Percentiles rank a stretch among this genome's conserved stretches.
These are phyloP conservation scores for Slavum lentiscoides DNA, from an alignment of 2,888 invertebrate genomes.

Conservation along the genomic window DNA sequence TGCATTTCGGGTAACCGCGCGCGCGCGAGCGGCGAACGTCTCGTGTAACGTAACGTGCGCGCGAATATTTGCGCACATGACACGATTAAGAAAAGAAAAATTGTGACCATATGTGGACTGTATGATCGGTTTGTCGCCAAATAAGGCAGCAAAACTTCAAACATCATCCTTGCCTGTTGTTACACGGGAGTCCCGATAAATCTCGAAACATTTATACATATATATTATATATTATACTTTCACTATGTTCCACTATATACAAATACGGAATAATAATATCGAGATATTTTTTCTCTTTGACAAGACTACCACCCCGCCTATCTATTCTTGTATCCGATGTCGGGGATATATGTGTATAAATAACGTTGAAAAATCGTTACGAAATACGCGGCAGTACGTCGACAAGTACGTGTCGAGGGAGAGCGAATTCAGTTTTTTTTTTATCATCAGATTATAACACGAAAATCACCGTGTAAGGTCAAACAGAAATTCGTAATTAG, in stretches of 20 bases:
- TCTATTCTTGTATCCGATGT: background rate
- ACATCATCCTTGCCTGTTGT: constrained; percentile 49
- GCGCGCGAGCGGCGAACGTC: constrained; percentile 4
- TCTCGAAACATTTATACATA: background rate
- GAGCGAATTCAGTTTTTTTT: background rate
- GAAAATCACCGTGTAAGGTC: constrained; percentile 47
- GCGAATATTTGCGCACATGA: constrained; percentile 12
- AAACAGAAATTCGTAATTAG: constrained; percentile 39
- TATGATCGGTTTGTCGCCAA: constrained; percentile 40
- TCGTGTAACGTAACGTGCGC: constrained; percentile 4
- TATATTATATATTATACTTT: constrained; percentile 12
- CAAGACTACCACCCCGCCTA: background rate
- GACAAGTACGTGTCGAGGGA: too few relatives aligned
- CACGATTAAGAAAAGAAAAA: constrained; percentile 41
- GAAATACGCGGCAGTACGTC: too few relatives aligned
- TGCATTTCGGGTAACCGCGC: constrained; percentile 22
- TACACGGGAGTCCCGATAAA: constrained; percentile 40
- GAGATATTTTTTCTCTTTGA: constrained; percentile 7
- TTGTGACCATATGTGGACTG: constrained; percentile 47
- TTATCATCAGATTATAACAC: background rate
- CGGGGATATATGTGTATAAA: background rate
- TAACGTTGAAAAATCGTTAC: background rate
- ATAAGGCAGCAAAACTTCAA: constrained; percentile 46
- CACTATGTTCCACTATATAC: background rate
- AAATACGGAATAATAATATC: background rate